Evolutionary conservation across 1,140 invertebrate genomes (phyloP), one percentile per base, ranked within the genome.

Genomic region (Calephelis nemesis): DNA sequence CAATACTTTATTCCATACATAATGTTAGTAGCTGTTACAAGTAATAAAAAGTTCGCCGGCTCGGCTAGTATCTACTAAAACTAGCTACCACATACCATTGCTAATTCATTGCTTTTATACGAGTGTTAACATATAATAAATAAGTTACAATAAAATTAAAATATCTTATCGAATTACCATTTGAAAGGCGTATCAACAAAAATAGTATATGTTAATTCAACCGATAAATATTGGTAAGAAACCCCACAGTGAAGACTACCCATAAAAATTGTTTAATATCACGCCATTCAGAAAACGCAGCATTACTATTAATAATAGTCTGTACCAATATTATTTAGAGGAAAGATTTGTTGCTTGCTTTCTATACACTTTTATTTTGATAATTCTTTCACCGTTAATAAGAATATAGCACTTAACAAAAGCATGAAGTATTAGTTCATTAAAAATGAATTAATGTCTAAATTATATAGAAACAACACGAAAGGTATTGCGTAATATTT

Each of bases 251-350:
- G 54, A 60, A 60, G 11, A 60, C 30, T 11, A 39, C 30, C n/a
- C 30, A 60, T 60, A 60, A 60, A 60, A 60, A 60, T 60, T 40
- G 39, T 60, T 39, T 12, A 39, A 60, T 60, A 60, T 58, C 54
- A 58, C 54, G 54, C 19, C 30, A 58, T 11, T 45, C 4, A 30
- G 8, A 10, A 54, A 39, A 30, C 19, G 30, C 10, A 58, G 11
- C 11, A 13, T 58, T 58, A 39, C 19, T 19, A 58, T 58, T 9
- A 58, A 58, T 58, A 58, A 12, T 13, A 30, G 54, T 58, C 42
- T 45, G 8, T 45, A 45, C 42, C 8, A 45, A 45, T 45, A 45
- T 7, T 45, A 45, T 9, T 7, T 45, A 45, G 8, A 45, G 42
- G 42, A 45, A 45, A 45, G 42, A 45, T 45, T 45, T 45, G 6